These are phyloP conservation scores for Urosaurus nigricauda DNA, from an alignment of 2,797 vertebrate genomes.

Conservation along the genomic window DNA sequence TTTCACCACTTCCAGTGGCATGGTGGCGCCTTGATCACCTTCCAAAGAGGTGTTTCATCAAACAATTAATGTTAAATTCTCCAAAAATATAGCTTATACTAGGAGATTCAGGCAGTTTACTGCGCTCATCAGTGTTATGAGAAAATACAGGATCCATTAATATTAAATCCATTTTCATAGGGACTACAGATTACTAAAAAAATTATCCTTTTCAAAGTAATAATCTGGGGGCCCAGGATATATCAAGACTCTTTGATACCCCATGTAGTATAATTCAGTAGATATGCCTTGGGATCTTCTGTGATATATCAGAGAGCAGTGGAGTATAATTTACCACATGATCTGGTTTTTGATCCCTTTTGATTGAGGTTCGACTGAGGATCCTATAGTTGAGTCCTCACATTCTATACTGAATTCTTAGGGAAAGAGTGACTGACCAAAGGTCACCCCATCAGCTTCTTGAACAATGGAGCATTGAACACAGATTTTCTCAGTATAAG, in stretches of 20 bases:
- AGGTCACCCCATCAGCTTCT: not conserved
- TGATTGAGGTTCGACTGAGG: too few relatives aligned
- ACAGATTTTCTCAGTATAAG: not conserved
- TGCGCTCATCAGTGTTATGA: not conserved
- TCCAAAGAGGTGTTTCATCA: not conserved
- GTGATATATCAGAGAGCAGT: not conserved
- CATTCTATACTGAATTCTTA: not conserved
- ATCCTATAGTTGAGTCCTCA: not conserved
- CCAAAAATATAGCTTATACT: not conserved
- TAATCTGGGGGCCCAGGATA: not conserved
- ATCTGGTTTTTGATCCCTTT: not conserved
- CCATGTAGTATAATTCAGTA: not conserved
- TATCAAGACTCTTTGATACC: not conserved
- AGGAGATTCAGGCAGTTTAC: not conserved
- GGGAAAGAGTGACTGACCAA: not conserved
- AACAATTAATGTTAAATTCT: not conserved
- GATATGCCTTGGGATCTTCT: not conserved
- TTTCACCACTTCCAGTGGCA: too few relatives aligned
- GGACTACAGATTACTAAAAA: not conserved
- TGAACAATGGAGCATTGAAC: not conserved
- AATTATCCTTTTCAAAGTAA: not conserved
- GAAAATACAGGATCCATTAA: not conserved
- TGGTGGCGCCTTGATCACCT: too few relatives aligned
- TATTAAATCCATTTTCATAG: not conserved
- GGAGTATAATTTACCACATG: not conserved